These are phyloP conservation scores for Albula glossodonta DNA, from an alignment of 2,113 vertebrate species.

Conservation along the genomic window DNA sequence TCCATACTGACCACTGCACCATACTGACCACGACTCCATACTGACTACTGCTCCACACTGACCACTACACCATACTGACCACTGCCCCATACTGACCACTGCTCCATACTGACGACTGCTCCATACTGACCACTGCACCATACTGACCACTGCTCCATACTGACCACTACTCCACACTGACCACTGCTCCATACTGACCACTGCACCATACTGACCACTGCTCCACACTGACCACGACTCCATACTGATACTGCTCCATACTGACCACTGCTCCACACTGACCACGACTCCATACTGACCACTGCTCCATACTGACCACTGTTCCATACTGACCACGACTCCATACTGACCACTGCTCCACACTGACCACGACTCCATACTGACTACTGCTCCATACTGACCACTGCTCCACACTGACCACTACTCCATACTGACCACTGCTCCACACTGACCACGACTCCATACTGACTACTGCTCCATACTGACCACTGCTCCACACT, in stretches of 20 bases:
- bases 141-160: background rate
- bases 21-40: background rate
- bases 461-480: too few species aligned
- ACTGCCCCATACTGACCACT: background rate
- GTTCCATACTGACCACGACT: too few species aligned
- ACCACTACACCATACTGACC: background rate
- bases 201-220: background rate
- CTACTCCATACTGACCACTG: slow-evolving; percentile 9
- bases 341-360: background rate
- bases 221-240: background rate
- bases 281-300: too few species aligned
- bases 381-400: too few species aligned
- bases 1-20: background rate
- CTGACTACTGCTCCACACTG: slow-evolving; percentile 1
- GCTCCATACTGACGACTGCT: background rate
- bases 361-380: too few species aligned
- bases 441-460: too few species aligned
- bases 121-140: background rate
- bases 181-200: background rate
- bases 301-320: too few species aligned
- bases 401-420: background rate
- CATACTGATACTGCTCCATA: too few species aligned
- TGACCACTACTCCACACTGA: background rate
- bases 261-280: background rate
- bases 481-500: background rate